phyloP scores from a whole-genome alignment of 2,888 invertebrate genomes.

The Sepiola atlantica region DNA sequence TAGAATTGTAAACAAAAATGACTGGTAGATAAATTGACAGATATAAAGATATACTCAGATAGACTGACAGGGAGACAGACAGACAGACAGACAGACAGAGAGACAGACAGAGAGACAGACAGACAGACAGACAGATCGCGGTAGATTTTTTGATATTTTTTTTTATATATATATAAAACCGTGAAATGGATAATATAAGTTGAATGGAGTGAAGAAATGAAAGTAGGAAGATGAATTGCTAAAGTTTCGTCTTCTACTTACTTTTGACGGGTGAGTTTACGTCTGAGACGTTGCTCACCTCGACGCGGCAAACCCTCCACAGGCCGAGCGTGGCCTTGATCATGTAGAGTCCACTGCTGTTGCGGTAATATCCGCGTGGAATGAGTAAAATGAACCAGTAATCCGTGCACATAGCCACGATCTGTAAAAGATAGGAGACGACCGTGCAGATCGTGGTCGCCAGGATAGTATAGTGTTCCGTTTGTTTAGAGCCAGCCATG shows the following conservation, averaged over 20 bases:
- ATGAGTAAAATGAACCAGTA: constrained; percentile 43
- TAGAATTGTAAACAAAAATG: too few species aligned
- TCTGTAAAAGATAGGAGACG: constrained; percentile 33
- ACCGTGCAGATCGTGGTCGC: constrained; percentile 34
- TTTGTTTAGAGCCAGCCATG: constrained; percentile 22
- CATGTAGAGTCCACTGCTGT: constrained; percentile 34
- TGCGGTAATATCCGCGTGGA: constrained; percentile 39
- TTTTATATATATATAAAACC: constrained; percentile 40
- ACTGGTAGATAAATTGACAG: too few species aligned
- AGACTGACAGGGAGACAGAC: too few species aligned
- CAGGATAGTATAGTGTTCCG: background rate
- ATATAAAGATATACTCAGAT: constrained; percentile 44
- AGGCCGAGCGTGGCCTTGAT: constrained; percentile 46
- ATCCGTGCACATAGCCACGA: constrained; percentile 44
- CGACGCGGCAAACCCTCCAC: constrained; percentile 45
- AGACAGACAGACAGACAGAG: constrained; percentile 40
- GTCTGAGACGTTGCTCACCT: constrained; percentile 49
- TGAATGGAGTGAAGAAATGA: background rate
- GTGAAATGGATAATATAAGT: background rate
- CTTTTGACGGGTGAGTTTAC: constrained; percentile 48
- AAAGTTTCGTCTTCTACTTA: constrained; percentile 2
- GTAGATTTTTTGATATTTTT: constrained; percentile 1
- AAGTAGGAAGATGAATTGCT: background rate
- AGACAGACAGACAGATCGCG: background rate
- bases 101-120: constrained; percentile 16